These are phyloP conservation scores for Rhaphigaster nebulosa DNA, from an alignment of 2,888 invertebrate genomes.

Conservation along the genomic window DNA sequence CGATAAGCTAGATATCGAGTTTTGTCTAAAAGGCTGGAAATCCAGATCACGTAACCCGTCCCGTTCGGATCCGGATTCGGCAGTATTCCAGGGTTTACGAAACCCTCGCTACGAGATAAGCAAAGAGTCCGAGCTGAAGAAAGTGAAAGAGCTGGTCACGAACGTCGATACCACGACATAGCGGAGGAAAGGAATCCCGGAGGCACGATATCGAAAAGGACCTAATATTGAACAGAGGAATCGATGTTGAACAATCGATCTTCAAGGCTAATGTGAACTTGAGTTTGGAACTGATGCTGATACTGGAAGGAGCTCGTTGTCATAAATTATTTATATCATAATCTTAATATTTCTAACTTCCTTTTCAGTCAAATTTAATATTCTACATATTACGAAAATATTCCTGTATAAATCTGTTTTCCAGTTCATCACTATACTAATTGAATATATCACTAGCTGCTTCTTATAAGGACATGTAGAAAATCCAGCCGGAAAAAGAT, in stretches of 20 bases:
- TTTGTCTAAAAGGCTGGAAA: slow-evolving; percentile 7
- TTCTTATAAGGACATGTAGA: too few relatives aligned
- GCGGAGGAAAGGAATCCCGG: not conserved
- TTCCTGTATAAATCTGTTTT: too few relatives aligned
- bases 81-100: not conserved
- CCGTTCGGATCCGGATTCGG: not conserved
- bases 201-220: not conserved
- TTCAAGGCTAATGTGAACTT: not conserved
- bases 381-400: too few relatives aligned
- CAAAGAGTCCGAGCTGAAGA: not conserved
- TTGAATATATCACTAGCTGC: too few relatives aligned
- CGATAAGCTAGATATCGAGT: not conserved
- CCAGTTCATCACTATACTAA: too few relatives aligned
- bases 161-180: not conserved
- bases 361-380: too few relatives aligned
- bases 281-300: not conserved
- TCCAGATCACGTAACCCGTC: slow-evolving; percentile 17
- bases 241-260: not conserved
- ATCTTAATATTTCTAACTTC: too few relatives aligned
- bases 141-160: slow-evolving; percentile 26
- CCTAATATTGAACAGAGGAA: not conserved
- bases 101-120: slow-evolving; percentile 4
- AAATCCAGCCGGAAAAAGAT: too few relatives aligned
- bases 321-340: too few relatives aligned
- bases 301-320: not conserved